Evolutionary conservation across 2,113 vertebrate genomes (phyloP).

Genomic region (Mesoclemmys tuberculata): DNA sequence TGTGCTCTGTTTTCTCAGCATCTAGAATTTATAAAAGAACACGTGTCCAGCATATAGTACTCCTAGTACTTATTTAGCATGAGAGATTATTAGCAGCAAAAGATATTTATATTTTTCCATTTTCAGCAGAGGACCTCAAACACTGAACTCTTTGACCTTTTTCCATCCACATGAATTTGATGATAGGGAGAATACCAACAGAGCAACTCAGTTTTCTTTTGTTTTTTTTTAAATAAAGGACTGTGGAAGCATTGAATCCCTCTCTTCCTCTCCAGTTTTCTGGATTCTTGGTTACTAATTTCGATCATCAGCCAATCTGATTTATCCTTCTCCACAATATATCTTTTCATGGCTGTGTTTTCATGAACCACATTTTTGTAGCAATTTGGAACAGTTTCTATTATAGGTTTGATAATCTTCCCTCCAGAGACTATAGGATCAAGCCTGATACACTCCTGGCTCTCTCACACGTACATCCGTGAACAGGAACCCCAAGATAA

Average conservation of each 20-base stretch:
- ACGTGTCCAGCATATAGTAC: neutral
- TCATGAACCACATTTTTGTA: neutral
- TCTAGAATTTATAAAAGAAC: neutral
- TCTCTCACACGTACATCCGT: neutral
- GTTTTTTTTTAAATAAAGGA: neutral
- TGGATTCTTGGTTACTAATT: constrained; percentile 22
- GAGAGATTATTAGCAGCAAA: neutral
- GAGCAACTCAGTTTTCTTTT: neutral
- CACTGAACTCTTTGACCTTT: neutral
- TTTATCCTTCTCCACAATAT: neutral
- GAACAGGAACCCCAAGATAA: neutral
- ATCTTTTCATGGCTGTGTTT: neutral
- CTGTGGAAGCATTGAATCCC: neutral
- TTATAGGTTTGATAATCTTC: neutral
- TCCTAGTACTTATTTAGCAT: neutral
- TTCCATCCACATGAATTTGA: constrained; percentile 15
- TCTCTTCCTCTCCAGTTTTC: neutral
- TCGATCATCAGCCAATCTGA: constrained; percentile 9
- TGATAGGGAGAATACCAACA: neutral
- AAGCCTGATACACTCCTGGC: neutral
- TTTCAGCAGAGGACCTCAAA: neutral
- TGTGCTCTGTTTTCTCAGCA: neutral
- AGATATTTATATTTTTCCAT: neutral
- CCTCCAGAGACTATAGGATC: neutral
- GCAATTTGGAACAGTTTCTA: neutral